Evolutionary conservation across 2,888 invertebrate species (phyloP), one percentile per base, ranked within the genome.

Genomic region (Leptinotarsa juncta): DNA sequence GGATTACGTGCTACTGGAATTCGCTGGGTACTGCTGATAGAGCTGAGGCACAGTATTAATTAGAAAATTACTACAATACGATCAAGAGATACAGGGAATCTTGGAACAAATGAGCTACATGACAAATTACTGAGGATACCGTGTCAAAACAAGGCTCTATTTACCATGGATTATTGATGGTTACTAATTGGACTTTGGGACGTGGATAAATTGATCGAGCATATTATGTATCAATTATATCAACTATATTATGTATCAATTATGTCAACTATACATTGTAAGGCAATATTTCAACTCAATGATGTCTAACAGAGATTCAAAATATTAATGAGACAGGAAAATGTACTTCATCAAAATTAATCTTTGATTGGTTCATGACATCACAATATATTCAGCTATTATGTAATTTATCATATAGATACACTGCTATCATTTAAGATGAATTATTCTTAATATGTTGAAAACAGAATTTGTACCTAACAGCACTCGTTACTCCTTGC

Each of bases 91-190:
- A 26, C 65, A n/a, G 18, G 53, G 60, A 32, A 71, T 71, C 71
- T 71, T 65, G 71, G 57, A 72, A 67, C 67, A 67, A 57, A 67
- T 67, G 49, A 67, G 67, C 49, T 26, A 67, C 72, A 57, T 67
- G 72, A 72, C 72, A 67, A 67, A 72, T 72, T 72, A 72, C 55
- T 42, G 42, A n/a, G 53, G 20, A 65, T 55, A 65, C 66, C 26
- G 48, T 51, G 71, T 71, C 71, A 71, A 66, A 71, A 71, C 55
- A 65, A 55, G 20, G 51, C 53, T 70, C 57, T 51, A 68, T 65
- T 71, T 57, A 53, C 65, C 53, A 20, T 20, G 55, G 42, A 23
- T 65, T 71, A 65, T 51, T 26, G 62, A 53, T 65, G 42, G n/a
- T 42, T n/a, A 16, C 16, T 53, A 65, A 32, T 71, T 55, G 68